Percentiles rank a stretch among this genome's conserved stretches.
phyloP scores from a whole-genome alignment of 2,113 vertebrate species.

The Megaleporinus macrocephalus region DNA sequence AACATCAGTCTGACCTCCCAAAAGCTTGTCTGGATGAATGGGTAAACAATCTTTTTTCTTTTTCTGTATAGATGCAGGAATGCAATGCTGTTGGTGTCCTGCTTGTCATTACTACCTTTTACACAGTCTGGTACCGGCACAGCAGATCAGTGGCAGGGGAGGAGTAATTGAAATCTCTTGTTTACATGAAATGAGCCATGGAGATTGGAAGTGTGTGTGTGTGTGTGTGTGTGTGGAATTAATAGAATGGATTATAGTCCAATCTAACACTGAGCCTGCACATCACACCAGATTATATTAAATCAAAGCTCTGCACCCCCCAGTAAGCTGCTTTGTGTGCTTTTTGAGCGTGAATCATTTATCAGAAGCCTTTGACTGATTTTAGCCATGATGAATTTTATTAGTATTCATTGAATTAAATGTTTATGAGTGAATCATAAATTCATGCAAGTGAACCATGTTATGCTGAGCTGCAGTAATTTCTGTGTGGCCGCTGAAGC shows the following conservation, averaged over 20 bases:
- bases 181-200: slow-evolving; percentile 27
- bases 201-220: slow-evolving; percentile 11
- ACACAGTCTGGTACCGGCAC: background rate
- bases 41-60: too few species aligned
- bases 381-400: too few species aligned
- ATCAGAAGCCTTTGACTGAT: background rate
- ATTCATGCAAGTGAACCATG: too few species aligned
- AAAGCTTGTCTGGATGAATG: too few species aligned
- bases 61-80: background rate
- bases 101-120: background rate
- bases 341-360: background rate
- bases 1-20: too few species aligned
- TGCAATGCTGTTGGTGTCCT: too few species aligned
- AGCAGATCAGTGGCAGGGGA: background rate
- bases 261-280: background rate
- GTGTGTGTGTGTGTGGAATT: slow-evolving; percentile 22
- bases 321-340: too few species aligned
- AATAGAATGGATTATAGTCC: slow-evolving; percentile 42
- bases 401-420: too few species aligned
- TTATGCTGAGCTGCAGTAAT: too few species aligned
- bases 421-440: too few species aligned
- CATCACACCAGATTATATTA: background rate
- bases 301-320: background rate
- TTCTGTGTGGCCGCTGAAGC: too few species aligned
- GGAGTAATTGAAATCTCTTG: slow-evolving; percentile 23